phyloP scores from a whole-genome alignment of 2,797 vertebrate species.

The Sebastes dallii region DNA sequence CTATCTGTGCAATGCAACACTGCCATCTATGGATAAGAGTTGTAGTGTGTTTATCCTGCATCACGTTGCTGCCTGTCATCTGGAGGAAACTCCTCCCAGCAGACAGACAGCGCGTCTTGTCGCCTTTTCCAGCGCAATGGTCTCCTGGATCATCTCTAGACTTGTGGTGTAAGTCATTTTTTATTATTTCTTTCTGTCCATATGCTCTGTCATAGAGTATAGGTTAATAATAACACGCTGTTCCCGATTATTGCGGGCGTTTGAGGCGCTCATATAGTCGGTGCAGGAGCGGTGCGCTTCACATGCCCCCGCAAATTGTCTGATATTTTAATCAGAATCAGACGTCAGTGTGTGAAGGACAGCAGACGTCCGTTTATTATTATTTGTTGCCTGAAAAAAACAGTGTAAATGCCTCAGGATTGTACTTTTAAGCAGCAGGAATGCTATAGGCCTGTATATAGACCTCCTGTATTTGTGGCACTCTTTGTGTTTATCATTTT shows the following conservation, averaged over 20 bases:
- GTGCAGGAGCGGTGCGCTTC: slow-evolving; percentile 32
- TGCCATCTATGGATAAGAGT: slow-evolving; percentile 65
- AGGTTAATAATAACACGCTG: neutral
- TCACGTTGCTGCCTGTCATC: slow-evolving; percentile 81
- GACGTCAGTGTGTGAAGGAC: slow-evolving; percentile 25
- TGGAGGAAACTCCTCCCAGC: slow-evolving; percentile 85
- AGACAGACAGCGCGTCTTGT: slow-evolving; percentile 78
- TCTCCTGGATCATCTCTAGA: slow-evolving; percentile 99
- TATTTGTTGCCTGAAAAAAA: slow-evolving; percentile 21
- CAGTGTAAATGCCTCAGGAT: neutral
- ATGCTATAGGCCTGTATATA: slow-evolving; percentile 34
- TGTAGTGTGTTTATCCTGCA: slow-evolving; percentile 42
- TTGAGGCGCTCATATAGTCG: slow-evolving; percentile 1
- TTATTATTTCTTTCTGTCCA: neutral
- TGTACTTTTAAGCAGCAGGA: slow-evolving; percentile 33
- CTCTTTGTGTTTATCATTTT: slow-evolving; percentile 54
- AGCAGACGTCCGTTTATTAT: slow-evolving; percentile 35
- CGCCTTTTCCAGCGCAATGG: slow-evolving; percentile 90
- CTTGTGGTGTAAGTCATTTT: slow-evolving; percentile 95
- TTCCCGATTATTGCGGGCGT: neutral
- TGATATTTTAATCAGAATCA: slow-evolving; percentile 53
- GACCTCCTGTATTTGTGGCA: slow-evolving; percentile 16
- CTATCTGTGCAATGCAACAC: slow-evolving; percentile 50
- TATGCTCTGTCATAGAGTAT: neutral
- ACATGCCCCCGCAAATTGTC: slow-evolving; percentile 36